Evolutionary conservation across 2,888 invertebrate genomes (phyloP), one percentile per base, ranked within the genome.

Genomic region (Ptilodon capucinus): DNA sequence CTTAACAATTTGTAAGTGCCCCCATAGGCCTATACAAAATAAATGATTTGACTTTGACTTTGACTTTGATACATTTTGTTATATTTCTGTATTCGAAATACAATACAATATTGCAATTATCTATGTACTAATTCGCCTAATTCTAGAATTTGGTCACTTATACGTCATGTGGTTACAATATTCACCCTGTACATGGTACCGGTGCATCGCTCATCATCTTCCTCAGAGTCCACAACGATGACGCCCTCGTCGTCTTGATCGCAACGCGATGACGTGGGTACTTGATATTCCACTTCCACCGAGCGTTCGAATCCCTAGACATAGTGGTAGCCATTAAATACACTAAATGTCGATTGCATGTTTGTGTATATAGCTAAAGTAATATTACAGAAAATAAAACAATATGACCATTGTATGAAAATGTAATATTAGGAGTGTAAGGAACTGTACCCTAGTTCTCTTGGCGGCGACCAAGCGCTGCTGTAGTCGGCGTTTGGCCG

Each of bases 231-330:
- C 0, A 95, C 95, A 4, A 95, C 94, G 38, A 96, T 94, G 35
- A 96, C 95, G 14, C 93, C 92, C 60, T 96, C 96, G 73, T 96
- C 96, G 69, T 96, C 95, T 74, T 96, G 96, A 76, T 97, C 97
- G 50, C 96, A 93, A 69, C 97, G 96, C 21, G 96, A 96, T 17
- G 96, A 96, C 0, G 97, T 97, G 6, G 97, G 96, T 48, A 97
- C 96, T 87, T 97, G 95, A 75, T 95, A 95, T 72, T 96, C 95
- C n/a, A 95, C 95, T 71, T 94, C 94, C 39, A 93, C 93, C 2
- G 93, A 93, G 56, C 94, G 92, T 48, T 93, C 92, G 61, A 94
- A 93, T 42, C 93, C 92, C 85, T 91, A 56, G 41, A 54, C 47
- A 19, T 11, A 39, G 21, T 21, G 9, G 16, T 34, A 14, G 2